These are phyloP conservation scores for Pristiophorus japonicus DNA, from an alignment of 2,113 vertebrate genomes.

Conservation along the genomic window DNA sequence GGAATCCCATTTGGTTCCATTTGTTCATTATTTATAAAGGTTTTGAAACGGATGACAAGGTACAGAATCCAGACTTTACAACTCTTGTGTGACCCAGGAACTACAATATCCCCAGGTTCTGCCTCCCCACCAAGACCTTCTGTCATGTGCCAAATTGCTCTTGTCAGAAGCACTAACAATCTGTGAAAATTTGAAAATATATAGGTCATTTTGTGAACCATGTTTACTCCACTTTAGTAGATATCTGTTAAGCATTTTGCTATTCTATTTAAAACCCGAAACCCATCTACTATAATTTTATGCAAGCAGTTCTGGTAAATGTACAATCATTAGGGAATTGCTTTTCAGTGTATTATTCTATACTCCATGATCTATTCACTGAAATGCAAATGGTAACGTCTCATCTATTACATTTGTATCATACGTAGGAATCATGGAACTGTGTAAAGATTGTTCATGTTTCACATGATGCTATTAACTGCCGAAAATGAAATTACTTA, in stretches of 20 bases:
- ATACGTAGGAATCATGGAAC: not conserved
- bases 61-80: not conserved
- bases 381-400: not conserved
- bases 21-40: not conserved
- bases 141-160: not conserved
- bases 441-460: not conserved
- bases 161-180: not conserved
- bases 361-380: not conserved
- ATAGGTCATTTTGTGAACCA: not conserved
- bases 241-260: not conserved
- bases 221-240: not conserved
- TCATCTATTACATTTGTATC: not conserved
- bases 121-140: not conserved
- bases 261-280: not conserved
- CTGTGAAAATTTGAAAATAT: not conserved
- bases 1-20: not conserved
- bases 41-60: not conserved
- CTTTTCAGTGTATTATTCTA: not conserved
- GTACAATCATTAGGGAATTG: not conserved
- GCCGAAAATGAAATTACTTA: not conserved
- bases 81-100: not conserved
- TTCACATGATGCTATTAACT: not conserved
- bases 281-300: slow-evolving; percentile 4
- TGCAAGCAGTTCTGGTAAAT: not conserved
- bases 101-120: not conserved